Evolutionary conservation across 2,797 vertebrate species (phyloP).

Genomic region (Crax fasciolata): DNA sequence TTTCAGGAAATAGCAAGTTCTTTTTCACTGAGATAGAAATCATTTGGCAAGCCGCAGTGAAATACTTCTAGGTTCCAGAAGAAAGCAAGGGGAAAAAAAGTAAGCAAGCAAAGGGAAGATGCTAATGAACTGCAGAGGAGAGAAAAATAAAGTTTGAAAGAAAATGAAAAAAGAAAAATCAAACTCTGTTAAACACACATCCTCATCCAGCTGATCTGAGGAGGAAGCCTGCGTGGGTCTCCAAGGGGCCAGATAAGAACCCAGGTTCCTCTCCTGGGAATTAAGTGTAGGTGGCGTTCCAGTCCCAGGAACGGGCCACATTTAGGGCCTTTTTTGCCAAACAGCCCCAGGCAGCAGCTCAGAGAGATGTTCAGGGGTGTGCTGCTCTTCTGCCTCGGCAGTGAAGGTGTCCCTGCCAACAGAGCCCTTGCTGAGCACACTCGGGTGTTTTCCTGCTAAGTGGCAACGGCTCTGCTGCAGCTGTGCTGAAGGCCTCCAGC

Average conservation of each 20-base stretch:
- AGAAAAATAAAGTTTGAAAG: conserved; percentile 72
- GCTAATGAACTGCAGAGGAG: conserved; percentile 78
- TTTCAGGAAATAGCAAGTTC: conserved; percentile 88
- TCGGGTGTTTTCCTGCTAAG: background rate
- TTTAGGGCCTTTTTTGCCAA: background rate
- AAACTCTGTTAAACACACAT: conserved; percentile 63
- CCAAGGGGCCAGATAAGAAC: background rate
- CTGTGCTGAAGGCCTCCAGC: background rate
- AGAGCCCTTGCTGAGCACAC: background rate
- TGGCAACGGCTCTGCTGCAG: fast-evolving
- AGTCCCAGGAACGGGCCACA: background rate
- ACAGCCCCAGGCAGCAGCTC: background rate
- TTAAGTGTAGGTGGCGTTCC: background rate
- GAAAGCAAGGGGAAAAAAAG: conserved; percentile 20
- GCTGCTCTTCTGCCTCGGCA: background rate
- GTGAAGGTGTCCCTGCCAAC: fast-evolving
- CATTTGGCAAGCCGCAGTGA: conserved; percentile 85
- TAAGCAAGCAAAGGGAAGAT: conserved; percentile 74
- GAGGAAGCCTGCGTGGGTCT: background rate
- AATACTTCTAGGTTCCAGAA: conserved; percentile 84
- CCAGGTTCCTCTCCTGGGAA: background rate
- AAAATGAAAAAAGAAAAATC: conserved; percentile 37
- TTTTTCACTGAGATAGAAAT: conserved; percentile 89
- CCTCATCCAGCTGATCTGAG: conserved; percentile 19
- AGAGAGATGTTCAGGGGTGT: background rate